Percentiles rank a stretch among this genome's conserved stretches.
Conservation (phyloP, 2,113 vertebrate species). For the Hymenochirus boettgeri region DNA sequence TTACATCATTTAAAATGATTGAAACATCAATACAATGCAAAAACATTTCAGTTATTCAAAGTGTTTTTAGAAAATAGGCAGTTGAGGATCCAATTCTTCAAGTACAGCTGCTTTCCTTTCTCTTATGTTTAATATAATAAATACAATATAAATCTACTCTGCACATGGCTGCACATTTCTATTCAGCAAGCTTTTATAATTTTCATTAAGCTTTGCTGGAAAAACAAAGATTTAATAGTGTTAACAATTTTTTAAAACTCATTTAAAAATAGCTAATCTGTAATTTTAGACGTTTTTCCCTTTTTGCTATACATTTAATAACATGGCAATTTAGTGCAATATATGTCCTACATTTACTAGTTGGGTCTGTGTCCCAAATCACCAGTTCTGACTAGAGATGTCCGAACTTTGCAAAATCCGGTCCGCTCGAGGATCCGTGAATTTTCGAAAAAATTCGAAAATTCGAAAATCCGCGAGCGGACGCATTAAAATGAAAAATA, state of each 20-base stretch:
- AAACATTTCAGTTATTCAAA: conserved; percentile 27
- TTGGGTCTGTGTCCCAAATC: no score
- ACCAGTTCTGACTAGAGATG: no score
- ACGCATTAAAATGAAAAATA: no score
- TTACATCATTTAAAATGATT: conserved; percentile 8
- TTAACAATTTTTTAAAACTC: conserved; percentile 61
- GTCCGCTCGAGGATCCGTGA: no score
- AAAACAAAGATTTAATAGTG: conserved; percentile 69
- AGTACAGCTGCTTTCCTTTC: conserved; percentile 47
- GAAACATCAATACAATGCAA: background rate
- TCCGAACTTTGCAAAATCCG: no score
- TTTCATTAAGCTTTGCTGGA: conserved; percentile 64
- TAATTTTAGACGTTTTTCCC: no score
- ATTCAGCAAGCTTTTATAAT: conserved; percentile 57
- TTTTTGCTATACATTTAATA: no score
- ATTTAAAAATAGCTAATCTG: conserved; percentile 47
- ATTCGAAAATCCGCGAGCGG: no score
- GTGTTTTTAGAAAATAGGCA: conserved; percentile 33
- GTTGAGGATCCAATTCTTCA: conserved; percentile 46
- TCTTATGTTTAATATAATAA: conserved; percentile 48
- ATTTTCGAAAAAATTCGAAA: no score
- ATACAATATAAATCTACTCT: conserved; percentile 52
- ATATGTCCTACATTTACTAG: conserved; percentile 13
- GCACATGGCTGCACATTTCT: conserved; percentile 56
- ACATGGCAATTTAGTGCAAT: conserved; percentile 56